These are phyloP conservation scores for Dynastes hyllus DNA, from an alignment of 2,888 invertebrate species.

Conservation along the genomic window DNA sequence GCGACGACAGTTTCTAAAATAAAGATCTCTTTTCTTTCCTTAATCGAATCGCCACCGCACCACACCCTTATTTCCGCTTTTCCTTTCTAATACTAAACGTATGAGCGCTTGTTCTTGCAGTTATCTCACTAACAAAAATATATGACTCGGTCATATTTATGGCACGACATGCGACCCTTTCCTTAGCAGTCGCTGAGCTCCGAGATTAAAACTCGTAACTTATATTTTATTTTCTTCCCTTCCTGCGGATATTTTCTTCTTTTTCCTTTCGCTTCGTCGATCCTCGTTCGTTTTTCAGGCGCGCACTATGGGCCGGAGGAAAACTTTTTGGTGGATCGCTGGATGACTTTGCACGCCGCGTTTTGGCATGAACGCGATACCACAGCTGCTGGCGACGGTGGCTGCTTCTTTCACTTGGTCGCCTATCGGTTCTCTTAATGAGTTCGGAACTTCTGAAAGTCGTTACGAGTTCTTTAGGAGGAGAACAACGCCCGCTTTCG, in stretches of 20 bases:
- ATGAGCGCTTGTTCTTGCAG: constrained; percentile 58
- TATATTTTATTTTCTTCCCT: constrained; percentile 69
- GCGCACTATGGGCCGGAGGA: constrained; percentile 52
- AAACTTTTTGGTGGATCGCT: constrained; percentile 62
- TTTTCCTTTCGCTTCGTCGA: constrained; percentile 2
- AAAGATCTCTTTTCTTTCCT: not conserved
- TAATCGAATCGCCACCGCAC: constrained; percentile 59
- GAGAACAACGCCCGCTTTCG: constrained; percentile 60
- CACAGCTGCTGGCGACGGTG: constrained; percentile 59
- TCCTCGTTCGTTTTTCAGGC: constrained; percentile 24
- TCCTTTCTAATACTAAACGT: constrained; percentile 55
- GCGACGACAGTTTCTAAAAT: not conserved
- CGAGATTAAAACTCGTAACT: constrained; percentile 72
- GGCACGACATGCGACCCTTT: constrained; percentile 63
- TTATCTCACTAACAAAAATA: constrained; percentile 68
- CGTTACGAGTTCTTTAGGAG: constrained; percentile 51
- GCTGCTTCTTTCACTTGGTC: constrained; percentile 62
- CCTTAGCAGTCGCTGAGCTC: constrained; percentile 66
- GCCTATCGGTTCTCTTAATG: constrained; percentile 59
- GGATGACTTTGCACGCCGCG: constrained; percentile 24
- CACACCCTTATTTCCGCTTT: constrained; percentile 53
- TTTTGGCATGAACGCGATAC: constrained; percentile 34
- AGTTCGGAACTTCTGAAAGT: constrained; percentile 62
- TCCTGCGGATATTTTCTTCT: constrained; percentile 26
- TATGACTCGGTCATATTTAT: constrained; percentile 68